These are phyloP conservation scores for Ptychoptera contaminata DNA, from an alignment of 2,888 invertebrate species.

Conservation along the genomic window DNA sequence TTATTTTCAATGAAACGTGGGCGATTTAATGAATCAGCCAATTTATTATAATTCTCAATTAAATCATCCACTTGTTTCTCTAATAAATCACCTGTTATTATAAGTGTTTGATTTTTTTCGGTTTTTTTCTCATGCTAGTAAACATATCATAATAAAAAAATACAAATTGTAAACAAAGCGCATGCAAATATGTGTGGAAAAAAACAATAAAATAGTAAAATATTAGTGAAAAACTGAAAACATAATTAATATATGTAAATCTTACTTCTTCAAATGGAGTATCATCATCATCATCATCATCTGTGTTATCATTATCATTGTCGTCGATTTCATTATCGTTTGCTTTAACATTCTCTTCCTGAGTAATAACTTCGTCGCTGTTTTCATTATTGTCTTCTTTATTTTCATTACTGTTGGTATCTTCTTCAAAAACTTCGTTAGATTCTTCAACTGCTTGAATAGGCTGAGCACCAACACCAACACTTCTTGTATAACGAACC, in stretches of 20 bases:
- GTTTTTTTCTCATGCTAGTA: too few relatives aligned
- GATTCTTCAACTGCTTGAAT: not conserved
- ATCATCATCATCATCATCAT: constrained; percentile 20
- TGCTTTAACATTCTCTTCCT: constrained; percentile 10
- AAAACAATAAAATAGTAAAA: constrained; percentile 3
- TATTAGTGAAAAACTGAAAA: too few relatives aligned
- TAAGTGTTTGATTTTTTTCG: not conserved
- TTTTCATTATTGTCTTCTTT: constrained; percentile 6
- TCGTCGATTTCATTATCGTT: constrained; percentile 15
- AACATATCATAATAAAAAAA: not conserved
- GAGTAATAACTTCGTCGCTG: not conserved
- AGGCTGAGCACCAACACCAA: not conserved
- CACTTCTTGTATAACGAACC: constrained; percentile 10
- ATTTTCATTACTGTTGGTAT: not conserved
- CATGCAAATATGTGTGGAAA: not conserved
- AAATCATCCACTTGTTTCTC: constrained; percentile 9
- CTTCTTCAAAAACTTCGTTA: not conserved
- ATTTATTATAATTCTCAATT: constrained; percentile 8
- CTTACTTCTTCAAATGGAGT: constrained; percentile 36
- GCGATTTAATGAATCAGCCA: constrained; percentile 7
- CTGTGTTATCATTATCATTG: constrained; percentile 18
- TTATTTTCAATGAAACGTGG: not conserved
- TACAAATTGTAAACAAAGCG: constrained; percentile 1
- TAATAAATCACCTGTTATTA: constrained; percentile 1
- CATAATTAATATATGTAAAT: constrained; percentile 7